Percentiles rank a stretch among this genome's conserved stretches.
phyloP scores from a whole-genome alignment of 2,113 vertebrate genomes.

The Jacana jacana region DNA sequence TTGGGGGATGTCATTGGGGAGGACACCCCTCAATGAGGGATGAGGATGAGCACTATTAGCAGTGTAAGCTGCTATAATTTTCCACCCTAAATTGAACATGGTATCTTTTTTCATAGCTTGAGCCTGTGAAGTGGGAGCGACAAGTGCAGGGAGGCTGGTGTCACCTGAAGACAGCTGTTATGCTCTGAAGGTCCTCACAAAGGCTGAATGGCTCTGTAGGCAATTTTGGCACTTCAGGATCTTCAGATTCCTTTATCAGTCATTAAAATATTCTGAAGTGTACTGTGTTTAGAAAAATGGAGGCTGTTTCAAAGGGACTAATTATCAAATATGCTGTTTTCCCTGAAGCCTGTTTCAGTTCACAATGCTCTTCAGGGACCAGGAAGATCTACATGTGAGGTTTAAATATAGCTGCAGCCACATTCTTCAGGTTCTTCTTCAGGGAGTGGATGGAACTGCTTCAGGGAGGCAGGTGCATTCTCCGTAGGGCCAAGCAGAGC shows the following conservation, averaged over 20 bases:
- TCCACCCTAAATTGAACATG: background rate
- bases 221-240: background rate
- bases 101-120: background rate
- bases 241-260: background rate
- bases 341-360: constrained; percentile 30
- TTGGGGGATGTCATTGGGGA: background rate
- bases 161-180: background rate
- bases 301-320: constrained; percentile 62
- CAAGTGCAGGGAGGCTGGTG: background rate
- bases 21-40: background rate
- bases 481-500: constrained; percentile 1
- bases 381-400: background rate
- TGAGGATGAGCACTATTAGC: background rate
- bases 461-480: constrained; percentile 11
- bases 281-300: background rate
- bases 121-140: background rate
- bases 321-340: constrained; percentile 56
- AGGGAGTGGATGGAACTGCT: background rate
- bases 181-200: background rate
- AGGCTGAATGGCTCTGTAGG: background rate
- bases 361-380: background rate
- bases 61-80: background rate
- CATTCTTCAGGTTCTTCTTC: background rate
- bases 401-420: constrained; percentile 54
- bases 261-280: constrained; percentile 32